Evolutionary conservation across 2,113 vertebrate genomes (phyloP).

Genomic region (Prietella phreatophila): DNA sequence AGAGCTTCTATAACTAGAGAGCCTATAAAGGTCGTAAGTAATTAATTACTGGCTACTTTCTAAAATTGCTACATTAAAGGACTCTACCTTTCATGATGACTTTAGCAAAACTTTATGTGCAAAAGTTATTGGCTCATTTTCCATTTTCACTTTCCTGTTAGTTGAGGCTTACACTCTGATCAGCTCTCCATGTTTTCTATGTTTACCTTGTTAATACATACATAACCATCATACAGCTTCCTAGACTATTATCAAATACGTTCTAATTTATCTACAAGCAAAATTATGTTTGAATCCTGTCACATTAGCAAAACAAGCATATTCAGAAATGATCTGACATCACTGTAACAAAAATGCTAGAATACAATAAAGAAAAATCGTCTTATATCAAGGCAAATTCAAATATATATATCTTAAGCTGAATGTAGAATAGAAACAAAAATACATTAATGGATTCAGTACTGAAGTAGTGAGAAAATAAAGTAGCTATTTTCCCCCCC

Average conservation of each 20-base stretch:
- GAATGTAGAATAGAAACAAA: background rate
- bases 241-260: background rate
- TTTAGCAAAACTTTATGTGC: background rate
- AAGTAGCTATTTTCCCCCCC: background rate
- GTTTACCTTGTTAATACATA: conserved; percentile 16
- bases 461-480: background rate
- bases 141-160: background rate
- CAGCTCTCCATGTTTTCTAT: background rate
- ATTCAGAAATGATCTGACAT: conserved; percentile 21
- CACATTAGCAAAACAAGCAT: conserved; percentile 6
- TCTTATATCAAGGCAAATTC: background rate
- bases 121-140: background rate
- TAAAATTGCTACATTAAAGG: background rate
- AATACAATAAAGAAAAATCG: background rate
- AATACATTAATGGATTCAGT: background rate
- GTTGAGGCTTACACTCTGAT: background rate
- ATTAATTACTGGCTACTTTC: background rate
- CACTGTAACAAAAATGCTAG: background rate
- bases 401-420: background rate
- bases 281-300: conserved; percentile 27
- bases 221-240: background rate
- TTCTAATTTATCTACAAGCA: conserved; percentile 23
- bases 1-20: background rate
- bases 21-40: background rate
- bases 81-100: background rate